phyloP scores from a whole-genome alignment of 1,140 invertebrate genomes.

The Sweltsa coloradensis region DNA sequence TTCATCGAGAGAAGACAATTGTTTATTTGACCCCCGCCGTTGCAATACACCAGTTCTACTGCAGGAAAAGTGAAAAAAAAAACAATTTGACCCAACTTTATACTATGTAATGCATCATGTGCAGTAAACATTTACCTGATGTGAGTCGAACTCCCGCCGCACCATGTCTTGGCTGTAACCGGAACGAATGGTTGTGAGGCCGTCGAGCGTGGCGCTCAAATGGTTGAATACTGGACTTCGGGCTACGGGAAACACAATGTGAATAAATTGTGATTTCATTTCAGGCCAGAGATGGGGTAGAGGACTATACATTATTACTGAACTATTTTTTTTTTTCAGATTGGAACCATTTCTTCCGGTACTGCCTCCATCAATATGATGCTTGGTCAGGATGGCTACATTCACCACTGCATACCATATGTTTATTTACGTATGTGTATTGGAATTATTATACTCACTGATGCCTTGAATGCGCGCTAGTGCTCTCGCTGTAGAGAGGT shows the following conservation, averaged over 20 bases:
- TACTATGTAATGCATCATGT: too few species aligned
- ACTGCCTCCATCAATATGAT: background rate
- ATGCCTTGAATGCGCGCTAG: conserved; percentile 40
- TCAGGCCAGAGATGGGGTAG: background rate
- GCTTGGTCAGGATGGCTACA: background rate
- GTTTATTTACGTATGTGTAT: background rate
- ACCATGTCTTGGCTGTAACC: conserved; percentile 34
- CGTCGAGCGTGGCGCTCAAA: conserved; percentile 38
- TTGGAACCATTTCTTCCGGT: background rate
- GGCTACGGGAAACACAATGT: conserved; percentile 27
- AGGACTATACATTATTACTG: background rate
- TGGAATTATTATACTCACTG: conserved; percentile 33
- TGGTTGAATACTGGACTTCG: conserved; percentile 45
- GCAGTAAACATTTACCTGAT: conserved; percentile 17
- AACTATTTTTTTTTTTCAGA: background rate
- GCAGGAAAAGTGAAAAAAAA: too few species aligned
- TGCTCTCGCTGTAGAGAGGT: conserved; percentile 46
- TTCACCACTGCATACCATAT: too few species aligned
- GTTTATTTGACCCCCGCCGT: too few species aligned
- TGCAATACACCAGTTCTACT: too few species aligned
- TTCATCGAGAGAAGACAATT: too few species aligned
- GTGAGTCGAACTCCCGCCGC: conserved; percentile 28
- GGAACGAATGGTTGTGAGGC: conserved; percentile 40
- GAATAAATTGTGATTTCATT: background rate
- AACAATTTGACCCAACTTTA: too few species aligned